Base-by-base conservation (phyloP, 2,888 invertebrate genomes). In the Eustalomyia histrio region DNA sequence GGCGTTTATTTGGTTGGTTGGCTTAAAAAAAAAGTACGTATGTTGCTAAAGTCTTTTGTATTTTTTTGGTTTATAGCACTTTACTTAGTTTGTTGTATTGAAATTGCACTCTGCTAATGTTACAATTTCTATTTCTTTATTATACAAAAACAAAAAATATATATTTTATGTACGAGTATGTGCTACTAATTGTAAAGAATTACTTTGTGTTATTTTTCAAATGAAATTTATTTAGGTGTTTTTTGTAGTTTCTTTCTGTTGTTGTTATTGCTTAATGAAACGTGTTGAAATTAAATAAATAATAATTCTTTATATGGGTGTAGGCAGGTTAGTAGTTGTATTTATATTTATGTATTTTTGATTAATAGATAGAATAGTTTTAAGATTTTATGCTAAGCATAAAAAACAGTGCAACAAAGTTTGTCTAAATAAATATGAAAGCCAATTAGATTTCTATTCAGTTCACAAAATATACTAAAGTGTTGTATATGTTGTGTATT, bases 101-200 rank as follows among this genome's bases (percentile, higher is more conserved):
- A 43, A 68, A 57, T 65, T 78, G 43, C 50, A 35, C 18, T 24
- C 2, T 18, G 18, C 17, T 65, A 47, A 52, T 75, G 72, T 57
- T 52, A 68, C 67, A 80, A 67, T 76, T 76, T 80, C 72, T 60
- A 71, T 72, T 75, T 60, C 17, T 50, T 60, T 53, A 24, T 33
- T 58, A 29, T 52, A 39, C 39, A 39, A 17, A n/a, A 6, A 29
- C 1, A 24, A 24, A 29, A 29, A 29, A 29, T 7, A 29, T 6
- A 1, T 61, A n/a, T 53, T 21, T 71, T 14, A 9, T 52, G 10
- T 65, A 57, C 16, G 21, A n/a, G 16, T 76, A 47, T 55, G 53
- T 69, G 58, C 55, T 55, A 69, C 73, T 80, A 73, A 80, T 80
- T 80, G 80, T 80, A 73, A 80, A 76, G 76, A 68, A 76, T 76